Base-by-base conservation (phyloP, 2,113 vertebrate species). In the Crotalus helleri region DNA sequence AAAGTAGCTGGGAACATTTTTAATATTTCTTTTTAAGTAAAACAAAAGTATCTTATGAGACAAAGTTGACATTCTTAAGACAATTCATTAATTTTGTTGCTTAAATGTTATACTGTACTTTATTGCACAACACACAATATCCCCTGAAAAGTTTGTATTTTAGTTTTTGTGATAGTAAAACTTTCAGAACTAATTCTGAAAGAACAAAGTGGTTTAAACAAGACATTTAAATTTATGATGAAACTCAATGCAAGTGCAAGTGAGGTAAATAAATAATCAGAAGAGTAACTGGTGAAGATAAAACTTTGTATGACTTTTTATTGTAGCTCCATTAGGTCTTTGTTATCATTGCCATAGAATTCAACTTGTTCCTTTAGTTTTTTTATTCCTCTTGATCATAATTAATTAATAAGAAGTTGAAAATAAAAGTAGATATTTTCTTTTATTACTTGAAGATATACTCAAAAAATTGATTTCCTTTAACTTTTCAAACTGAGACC, bases 261-360 rank as follows among this genome's bases (percentile, higher is more conserved):
- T 95, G 96, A 96, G 97, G 97, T 97, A 97, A 97, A 98, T 98
- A 98, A 96, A 97, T 97, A 96, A 94, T 97, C 97, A 96, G 97
- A 96, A 96, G 97, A 96, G 94, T 96, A 97, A 98, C 97, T 97
- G 98, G 97, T 97, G 96, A 98, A 98, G 98, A 97, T 98, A 96
- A 98, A 97, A 97, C 97, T 97, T 97, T 95, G 97, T 98, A 98
- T 98, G 97, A 97, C 95, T 96, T 90, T 97, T 98, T 98, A 97
- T 97, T 98, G 97, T 94, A 96, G 97, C 97, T 96, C 96, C 96
- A 95, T 95, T 95, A 86, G 94, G 92, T 97, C 95, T 94, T 90
- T 94, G 94, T 97, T 97, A 96, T 97, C 95, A 94, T 95, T 96
- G 97, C 97, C 95, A 96, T 95, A 96, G 93, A 95, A 95, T 96